Evolutionary conservation across 2,797 vertebrate genomes (phyloP), one percentile per base, ranked within the genome.

Genomic region (Meriones psammophilus): DNA sequence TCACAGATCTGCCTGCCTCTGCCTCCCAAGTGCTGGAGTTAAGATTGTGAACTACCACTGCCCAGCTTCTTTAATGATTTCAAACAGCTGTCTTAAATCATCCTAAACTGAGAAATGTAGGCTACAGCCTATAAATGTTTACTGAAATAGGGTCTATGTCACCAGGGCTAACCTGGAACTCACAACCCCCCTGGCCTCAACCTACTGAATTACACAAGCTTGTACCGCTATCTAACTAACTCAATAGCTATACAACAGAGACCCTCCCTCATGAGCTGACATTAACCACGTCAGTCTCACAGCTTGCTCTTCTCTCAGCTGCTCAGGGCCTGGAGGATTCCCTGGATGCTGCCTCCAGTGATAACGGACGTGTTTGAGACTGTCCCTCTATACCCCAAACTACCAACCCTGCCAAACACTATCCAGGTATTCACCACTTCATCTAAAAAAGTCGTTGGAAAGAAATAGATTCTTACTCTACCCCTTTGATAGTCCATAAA

Each of bases 351-450:
- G n/a, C 28, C 13, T 56, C 58, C 0, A 39, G 15, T 3, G 15
- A 20, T 12, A 15, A 2, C 4, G 9, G 0, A 81, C 30, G 24
- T n/a, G 22, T 0, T 1, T n/a, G n/a, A n/a, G n/a, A 22, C 54
- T 50, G 36, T 78, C 24, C 50, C 46, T 30, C 42, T 50, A 17
- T 5, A 50, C 46, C 42, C n/a, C 13, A 50, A 50, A 50, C 26
- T 50, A 26, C 42, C 74, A 77, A 77, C 12, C 42, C 24, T 5
- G 24, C 73, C 74, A 77, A 77, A 77, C 42, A 30, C 26, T 30
- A 24, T 26, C 71, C 39, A 46, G 24, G 22, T 76, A 28, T 28
- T 50, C 10, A 50, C 50, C 74, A 76, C 42, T 77, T 4, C n/a
- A 74, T 30, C 42, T 46, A 50, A 46, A 46, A 66, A 42, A 39